Evolutionary conservation across 2,113 vertebrate species (phyloP).

Genomic region (Echinops telfairi): DNA sequence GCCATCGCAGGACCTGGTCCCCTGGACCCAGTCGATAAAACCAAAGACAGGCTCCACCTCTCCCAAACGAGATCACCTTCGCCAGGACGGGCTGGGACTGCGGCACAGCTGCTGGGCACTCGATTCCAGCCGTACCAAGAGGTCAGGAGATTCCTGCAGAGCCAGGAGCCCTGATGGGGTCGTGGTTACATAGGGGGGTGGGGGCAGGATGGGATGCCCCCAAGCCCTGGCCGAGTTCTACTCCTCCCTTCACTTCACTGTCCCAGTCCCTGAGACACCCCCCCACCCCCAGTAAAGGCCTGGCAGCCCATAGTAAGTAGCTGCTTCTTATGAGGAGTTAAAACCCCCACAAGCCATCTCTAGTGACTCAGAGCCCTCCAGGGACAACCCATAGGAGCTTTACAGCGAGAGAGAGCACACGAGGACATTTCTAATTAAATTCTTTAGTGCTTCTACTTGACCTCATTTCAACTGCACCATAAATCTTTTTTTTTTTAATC

Average conservation of each 20-base stretch:
- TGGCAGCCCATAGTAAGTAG: accelerated
- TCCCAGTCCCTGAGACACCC: background rate
- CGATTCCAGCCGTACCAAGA: background rate
- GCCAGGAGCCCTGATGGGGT: no score
- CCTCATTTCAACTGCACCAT: slow-evolving; percentile 71
- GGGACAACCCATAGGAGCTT: slow-evolving; percentile 42
- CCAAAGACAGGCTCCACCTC: background rate
- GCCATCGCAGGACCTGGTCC: background rate
- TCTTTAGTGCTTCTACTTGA: slow-evolving; percentile 70
- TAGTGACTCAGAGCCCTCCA: slow-evolving; percentile 19
- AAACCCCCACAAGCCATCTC: background rate
- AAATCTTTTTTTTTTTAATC: slow-evolving; percentile 34
- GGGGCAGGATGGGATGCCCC: background rate
- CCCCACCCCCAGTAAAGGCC: background rate
- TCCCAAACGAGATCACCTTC: background rate
- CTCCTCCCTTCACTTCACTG: accelerated
- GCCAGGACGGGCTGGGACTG: background rate
- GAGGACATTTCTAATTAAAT: slow-evolving; percentile 78
- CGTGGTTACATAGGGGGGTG: no score
- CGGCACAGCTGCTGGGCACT: background rate
- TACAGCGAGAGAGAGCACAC: background rate
- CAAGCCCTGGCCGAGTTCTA: accelerated
- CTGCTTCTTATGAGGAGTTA: slow-evolving; percentile 25
- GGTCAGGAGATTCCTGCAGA: background rate
- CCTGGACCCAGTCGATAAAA: background rate